Evolutionary conservation across 1,140 invertebrate species (phyloP).

Genomic region (Zaprionus lachaisei): DNA sequence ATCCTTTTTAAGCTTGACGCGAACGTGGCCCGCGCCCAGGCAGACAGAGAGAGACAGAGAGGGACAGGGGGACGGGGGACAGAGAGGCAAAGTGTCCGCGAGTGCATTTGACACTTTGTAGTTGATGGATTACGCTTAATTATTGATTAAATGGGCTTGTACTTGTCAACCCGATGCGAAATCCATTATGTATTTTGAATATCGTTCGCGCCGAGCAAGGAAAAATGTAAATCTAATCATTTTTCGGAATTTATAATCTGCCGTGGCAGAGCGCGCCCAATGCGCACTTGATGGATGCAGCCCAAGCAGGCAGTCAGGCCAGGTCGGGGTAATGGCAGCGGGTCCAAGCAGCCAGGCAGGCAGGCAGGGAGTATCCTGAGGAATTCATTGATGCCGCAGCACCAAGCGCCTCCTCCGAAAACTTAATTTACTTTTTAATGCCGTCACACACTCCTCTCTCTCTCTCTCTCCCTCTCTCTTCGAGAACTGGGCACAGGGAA

Average conservation of each 20-base stretch:
- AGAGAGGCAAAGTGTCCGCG: constrained; percentile 44
- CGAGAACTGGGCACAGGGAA: background rate
- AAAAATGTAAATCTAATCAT: too few relatives aligned
- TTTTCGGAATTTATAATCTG: constrained; percentile 75
- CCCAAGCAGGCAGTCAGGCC: background rate
- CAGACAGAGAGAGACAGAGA: background rate
- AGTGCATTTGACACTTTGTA: constrained; percentile 82
- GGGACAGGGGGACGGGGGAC: too few relatives aligned
- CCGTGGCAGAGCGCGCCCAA: constrained; percentile 54
- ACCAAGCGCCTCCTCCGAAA: constrained; percentile 35
- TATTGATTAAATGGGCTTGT: constrained; percentile 83
- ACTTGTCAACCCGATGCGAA: constrained; percentile 71
- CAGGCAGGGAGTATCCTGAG: constrained; percentile 9
- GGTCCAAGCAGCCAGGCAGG: background rate
- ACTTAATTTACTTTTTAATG: constrained; percentile 9
- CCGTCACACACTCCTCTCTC: background rate
- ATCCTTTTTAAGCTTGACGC: constrained; percentile 71
- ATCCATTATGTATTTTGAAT: constrained; percentile 80
- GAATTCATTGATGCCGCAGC: constrained; percentile 36
- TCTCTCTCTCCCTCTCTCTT: background rate
- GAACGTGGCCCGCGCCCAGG: background rate
- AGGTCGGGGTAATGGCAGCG: background rate
- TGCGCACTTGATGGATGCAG: constrained; percentile 70
- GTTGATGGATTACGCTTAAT: constrained; percentile 82
- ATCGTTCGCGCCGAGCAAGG: constrained; percentile 25